These are phyloP conservation scores for Talpa occidentalis DNA, from an alignment of 2,113 vertebrate species.

Conservation along the genomic window DNA sequence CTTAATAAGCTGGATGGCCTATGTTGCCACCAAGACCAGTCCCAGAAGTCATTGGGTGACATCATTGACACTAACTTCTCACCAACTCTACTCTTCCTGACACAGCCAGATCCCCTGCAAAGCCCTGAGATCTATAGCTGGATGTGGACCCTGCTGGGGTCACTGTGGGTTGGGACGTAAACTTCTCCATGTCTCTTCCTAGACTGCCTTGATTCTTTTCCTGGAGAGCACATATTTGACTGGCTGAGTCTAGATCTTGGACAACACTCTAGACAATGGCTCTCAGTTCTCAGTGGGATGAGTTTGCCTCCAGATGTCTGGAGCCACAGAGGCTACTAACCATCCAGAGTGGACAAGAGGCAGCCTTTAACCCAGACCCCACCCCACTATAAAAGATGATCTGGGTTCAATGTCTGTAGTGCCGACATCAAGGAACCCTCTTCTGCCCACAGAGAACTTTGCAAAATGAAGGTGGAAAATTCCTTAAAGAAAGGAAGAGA, in stretches of 20 bases:
- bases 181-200: not conserved
- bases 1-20: not conserved
- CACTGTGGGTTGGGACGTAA: no score
- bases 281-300: not conserved
- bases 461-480: not conserved
- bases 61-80: not conserved
- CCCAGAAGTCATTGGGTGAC: not conserved
- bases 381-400: not conserved
- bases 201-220: not conserved
- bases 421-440: not conserved
- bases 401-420: not conserved
- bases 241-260: not conserved
- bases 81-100: not conserved
- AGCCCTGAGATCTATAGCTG: accelerated
- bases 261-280: no score
- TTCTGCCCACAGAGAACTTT: not conserved
- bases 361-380: no score
- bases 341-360: not conserved
- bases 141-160: no score
- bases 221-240: not conserved
- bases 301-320: not conserved
- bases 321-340: not conserved
- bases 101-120: not conserved
- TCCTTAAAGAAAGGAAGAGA: not conserved
- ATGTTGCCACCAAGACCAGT: not conserved